Percentiles rank a stretch among this genome's conserved stretches.
phyloP scores from a whole-genome alignment of 2,888 invertebrate genomes.

The Eumerus sabulonum region DNA sequence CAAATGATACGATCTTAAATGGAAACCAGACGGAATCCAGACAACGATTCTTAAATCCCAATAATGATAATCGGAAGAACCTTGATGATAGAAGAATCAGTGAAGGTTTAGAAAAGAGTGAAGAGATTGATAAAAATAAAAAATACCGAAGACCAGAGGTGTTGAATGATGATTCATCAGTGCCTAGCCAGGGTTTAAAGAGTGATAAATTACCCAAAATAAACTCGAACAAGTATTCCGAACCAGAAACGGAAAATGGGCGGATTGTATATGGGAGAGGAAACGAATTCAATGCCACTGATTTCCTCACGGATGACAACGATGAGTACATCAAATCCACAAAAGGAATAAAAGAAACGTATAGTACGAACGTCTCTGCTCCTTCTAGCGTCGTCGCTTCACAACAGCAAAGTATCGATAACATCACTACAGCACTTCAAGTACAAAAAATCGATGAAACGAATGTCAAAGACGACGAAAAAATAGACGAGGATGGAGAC shows the following conservation, averaged over 20 bases:
- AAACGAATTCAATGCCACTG: conserved; percentile 62
- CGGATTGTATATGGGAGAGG: conserved; percentile 38
- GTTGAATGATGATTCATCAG: conserved; percentile 35
- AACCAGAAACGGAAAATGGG: conserved; percentile 31
- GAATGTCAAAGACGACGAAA: conserved; percentile 64
- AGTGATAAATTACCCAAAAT: conserved; percentile 59
- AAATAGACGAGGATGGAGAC: conserved; percentile 59
- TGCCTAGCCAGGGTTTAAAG: conserved; percentile 57
- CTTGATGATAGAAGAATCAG: conserved; percentile 26
- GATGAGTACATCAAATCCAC: conserved; percentile 58
- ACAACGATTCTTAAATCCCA: conserved; percentile 16
- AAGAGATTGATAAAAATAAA: conserved; percentile 15
- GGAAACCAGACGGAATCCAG: conserved; percentile 11
- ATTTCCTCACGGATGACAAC: conserved; percentile 59
- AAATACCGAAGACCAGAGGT: conserved; percentile 19
- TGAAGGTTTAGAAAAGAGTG: conserved; percentile 29
- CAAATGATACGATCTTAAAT: conserved; percentile 33
- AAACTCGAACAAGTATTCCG: conserved; percentile 41
- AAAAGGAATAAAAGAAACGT: conserved; percentile 62
- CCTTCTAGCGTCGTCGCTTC: conserved; percentile 45
- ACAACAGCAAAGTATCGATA: conserved; percentile 56
- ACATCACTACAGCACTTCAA: conserved; percentile 65
- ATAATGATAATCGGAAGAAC: conserved; percentile 23
- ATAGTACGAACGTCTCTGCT: conserved; percentile 40
- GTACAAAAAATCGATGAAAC: conserved; percentile 63